Conservation (phyloP, 2,888 invertebrate species). For the Mythimna albipuncta region DNA sequence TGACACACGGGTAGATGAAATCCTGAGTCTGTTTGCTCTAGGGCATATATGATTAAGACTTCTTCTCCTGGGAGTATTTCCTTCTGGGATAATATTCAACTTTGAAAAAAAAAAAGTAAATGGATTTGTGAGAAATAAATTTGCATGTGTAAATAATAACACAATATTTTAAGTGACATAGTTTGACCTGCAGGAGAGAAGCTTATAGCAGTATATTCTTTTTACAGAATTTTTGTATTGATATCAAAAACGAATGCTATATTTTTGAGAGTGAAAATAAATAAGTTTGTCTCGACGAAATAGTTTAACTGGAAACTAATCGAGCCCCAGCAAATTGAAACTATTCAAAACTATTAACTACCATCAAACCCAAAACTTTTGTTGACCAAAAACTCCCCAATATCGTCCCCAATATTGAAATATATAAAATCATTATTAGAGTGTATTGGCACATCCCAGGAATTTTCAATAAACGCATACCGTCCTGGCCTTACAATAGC, state of each 20-base stretch:
- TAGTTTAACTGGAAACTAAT: not conserved
- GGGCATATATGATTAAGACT: too few species aligned
- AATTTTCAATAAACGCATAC: conserved; percentile 63
- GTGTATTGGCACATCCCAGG: conserved; percentile 39
- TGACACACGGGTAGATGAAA: too few species aligned
- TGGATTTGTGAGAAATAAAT: too few species aligned
- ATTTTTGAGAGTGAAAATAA: not conserved
- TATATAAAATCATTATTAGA: conserved; percentile 36
- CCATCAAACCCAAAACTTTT: not conserved
- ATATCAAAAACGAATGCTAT: not conserved
- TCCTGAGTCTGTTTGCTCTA: too few species aligned
- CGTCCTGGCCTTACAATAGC: conserved; percentile 36
- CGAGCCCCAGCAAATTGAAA: not conserved
- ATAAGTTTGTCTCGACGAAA: not conserved
- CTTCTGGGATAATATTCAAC: too few species aligned
- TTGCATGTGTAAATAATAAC: too few species aligned
- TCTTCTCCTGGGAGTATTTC: too few species aligned
- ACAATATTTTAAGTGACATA: too few species aligned
- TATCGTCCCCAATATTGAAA: conserved; percentile 16
- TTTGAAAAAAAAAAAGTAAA: too few species aligned
- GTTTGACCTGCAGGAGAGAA: too few species aligned
- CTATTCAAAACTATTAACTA: not conserved
- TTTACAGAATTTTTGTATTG: not conserved
- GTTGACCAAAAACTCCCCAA: conserved; percentile 2
- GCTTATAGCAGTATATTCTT: not conserved